Evolutionary conservation across 2,113 vertebrate genomes (phyloP).

Genomic region (Heterotis niloticus): DNA sequence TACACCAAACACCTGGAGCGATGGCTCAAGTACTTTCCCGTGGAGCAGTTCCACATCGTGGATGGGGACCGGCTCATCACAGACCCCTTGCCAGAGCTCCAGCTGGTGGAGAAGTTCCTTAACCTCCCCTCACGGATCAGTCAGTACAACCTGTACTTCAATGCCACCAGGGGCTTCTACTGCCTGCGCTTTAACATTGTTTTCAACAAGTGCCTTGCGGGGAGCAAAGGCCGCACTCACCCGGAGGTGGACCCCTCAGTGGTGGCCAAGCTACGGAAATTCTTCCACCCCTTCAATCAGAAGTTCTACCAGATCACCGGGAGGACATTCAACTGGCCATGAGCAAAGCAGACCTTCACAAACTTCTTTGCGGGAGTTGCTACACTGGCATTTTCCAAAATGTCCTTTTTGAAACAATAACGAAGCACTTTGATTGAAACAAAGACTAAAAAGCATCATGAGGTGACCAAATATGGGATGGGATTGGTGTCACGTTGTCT

Average conservation of each 20-base stretch:
- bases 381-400: constrained; percentile 25
- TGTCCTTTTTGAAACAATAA: constrained; percentile 16
- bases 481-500: constrained; percentile 57
- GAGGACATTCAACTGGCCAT: constrained; percentile 92
- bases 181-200: constrained; percentile 91
- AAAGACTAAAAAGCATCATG: constrained; percentile 48
- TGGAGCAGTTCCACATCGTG: constrained; percentile 91
- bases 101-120: constrained; percentile 87
- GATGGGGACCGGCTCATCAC: constrained; percentile 89
- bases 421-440: constrained; percentile 56
- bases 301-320: constrained; percentile 97
- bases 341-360: constrained; percentile 34
- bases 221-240: constrained; percentile 94
- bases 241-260: constrained; percentile 85
- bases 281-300: constrained; percentile 97
- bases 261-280: constrained; percentile 84
- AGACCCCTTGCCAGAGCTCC: constrained; percentile 88
- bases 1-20: constrained; percentile 94
- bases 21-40: constrained; percentile 91
- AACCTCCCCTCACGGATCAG: constrained; percentile 88
- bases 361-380: constrained; percentile 27
- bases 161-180: constrained; percentile 92
- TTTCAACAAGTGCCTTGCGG: constrained; percentile 96
- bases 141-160: constrained; percentile 94
- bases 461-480: constrained; percentile 79